These are phyloP conservation scores for Sitta europaea DNA, from an alignment of 2,113 vertebrate genomes.

Conservation along the genomic window DNA sequence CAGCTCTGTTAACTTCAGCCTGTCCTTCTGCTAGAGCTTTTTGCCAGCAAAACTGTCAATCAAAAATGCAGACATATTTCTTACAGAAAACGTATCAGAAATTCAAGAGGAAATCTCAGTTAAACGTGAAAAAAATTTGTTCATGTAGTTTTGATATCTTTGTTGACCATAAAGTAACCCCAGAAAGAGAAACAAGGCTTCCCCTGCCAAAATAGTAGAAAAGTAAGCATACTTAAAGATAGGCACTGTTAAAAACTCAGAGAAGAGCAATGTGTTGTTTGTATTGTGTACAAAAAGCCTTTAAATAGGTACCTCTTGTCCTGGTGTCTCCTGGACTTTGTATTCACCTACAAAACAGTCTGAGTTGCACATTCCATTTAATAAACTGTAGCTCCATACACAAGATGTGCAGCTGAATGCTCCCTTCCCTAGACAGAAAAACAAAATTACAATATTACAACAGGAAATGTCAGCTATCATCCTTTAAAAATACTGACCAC, in stretches of 20 bases:
- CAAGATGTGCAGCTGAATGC: slow-evolving; percentile 77
- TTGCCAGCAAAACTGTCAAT: background rate
- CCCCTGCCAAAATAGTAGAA: background rate
- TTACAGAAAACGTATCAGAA: background rate
- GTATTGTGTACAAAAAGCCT: background rate
- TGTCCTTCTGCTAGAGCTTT: background rate
- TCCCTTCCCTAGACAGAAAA: slow-evolving; percentile 65
- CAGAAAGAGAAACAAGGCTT: background rate
- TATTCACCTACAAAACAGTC: slow-evolving; percentile 81
- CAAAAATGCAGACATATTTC: background rate
- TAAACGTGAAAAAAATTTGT: background rate
- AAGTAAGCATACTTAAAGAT: background rate
- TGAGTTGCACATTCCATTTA: slow-evolving; percentile 71
- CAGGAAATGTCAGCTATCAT: background rate
- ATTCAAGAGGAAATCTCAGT: background rate
- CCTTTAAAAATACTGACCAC: background rate
- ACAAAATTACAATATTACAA: background rate
- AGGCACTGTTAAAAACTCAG: background rate
- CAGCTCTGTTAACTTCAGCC: background rate
- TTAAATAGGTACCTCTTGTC: background rate
- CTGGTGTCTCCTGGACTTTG: slow-evolving; percentile 69
- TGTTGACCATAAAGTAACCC: background rate
- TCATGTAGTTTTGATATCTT: background rate
- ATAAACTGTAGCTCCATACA: slow-evolving; percentile 76
- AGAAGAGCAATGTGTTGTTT: background rate